A percentile compares a stretch with the other conserved stretches of the same genome.
Evolutionary conservation across 64 coral and sea anemone species (phyloP).

Genomic region (Cladopsammia gracilis): DNA sequence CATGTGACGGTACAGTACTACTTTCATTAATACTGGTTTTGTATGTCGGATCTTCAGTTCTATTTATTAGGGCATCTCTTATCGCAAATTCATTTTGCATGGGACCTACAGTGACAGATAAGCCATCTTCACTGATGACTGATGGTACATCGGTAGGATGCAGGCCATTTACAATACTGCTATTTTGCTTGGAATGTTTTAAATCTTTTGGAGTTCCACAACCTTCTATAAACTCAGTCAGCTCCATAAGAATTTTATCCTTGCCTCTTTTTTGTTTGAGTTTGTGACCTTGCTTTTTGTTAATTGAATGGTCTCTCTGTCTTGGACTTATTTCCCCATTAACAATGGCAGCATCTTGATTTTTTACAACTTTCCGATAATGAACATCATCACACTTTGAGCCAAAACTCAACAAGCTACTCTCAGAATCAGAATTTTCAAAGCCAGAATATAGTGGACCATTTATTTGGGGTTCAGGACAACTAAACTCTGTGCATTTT

Average conservation of each 20-base stretch:
- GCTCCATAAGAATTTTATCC: constrained; percentile 89
- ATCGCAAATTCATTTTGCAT: neutral
- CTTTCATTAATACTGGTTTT: neutral
- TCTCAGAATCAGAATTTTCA: constrained; percentile 95
- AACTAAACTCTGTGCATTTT: constrained; percentile 15
- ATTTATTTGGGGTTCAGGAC: constrained; percentile 85
- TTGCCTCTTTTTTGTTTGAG: constrained; percentile 75
- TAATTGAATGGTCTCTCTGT: neutral
- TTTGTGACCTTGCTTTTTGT: constrained; percentile 32
- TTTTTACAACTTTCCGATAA: constrained; percentile 25
- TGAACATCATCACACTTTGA: constrained; percentile 52
- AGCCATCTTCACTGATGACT: neutral
- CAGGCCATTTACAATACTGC: neutral
- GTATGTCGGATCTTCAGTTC: neutral
- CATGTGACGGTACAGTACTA: neutral
- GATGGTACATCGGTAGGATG: neutral
- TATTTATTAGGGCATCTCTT: neutral
- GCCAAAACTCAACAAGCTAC: constrained; percentile 64
- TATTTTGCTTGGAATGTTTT: constrained; percentile 13
- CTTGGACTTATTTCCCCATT: neutral
- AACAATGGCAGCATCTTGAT: neutral
- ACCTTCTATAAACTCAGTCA: constrained; percentile 78
- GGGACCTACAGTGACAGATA: neutral
- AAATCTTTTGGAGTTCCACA: constrained; percentile 12
- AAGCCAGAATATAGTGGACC: constrained; percentile 86